Base-by-base conservation (phyloP, 2,113 vertebrate genomes). In the Pterophyllum scalare region DNA sequence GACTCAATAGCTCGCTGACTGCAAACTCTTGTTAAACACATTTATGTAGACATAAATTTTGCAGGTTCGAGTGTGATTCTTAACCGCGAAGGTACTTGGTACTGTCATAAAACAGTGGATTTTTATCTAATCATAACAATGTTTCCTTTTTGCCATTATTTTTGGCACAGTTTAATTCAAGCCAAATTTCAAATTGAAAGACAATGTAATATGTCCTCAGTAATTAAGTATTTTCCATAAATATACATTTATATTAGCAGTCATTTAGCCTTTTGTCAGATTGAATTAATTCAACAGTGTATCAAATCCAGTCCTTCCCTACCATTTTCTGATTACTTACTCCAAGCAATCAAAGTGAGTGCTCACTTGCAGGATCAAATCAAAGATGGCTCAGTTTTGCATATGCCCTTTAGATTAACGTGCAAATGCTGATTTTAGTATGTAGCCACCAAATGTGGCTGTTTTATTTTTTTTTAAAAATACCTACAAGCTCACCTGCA, bases 401-500 rank as follows among this genome's bases (percentile, higher is more conserved):
- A 8, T 35, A 72, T 57, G 43, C 15, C 46, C 26, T 70, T 83
- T 58, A 60, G 31, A 77, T 59, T 19, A 72, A 52, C 24, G 7
- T 31, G 24, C 28, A 13, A 20, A 7, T 11, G 8, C 43, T 31
- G 7, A 64, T 80, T 84, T 86, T 17, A 72, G 46, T n/a, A 72
- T 72, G 31, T n/a, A 72, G 65, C 26, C 65, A 72, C 65, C 26
- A 22, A 70, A 62, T 46, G 20, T 8, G 70, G 57, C n/a, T n/a
- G n/a, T n/a, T n/a, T 72, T 88, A 59, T 77, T 92, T 86, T 87
- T 46, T 87, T 65, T 52, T 20, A 46, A 35, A 62, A 79, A 78
- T 72, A 88, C 64, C 80, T 74, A 75, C 28, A 46, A 62, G 40
- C 59, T 75, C 6, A 43, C 22, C 31, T 56, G 12, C 26, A 59